Percentiles rank a stretch among this genome's conserved stretches.
Conservation (phyloP, 1,140 invertebrate genomes). For the Nautilus pompilius region DNA sequence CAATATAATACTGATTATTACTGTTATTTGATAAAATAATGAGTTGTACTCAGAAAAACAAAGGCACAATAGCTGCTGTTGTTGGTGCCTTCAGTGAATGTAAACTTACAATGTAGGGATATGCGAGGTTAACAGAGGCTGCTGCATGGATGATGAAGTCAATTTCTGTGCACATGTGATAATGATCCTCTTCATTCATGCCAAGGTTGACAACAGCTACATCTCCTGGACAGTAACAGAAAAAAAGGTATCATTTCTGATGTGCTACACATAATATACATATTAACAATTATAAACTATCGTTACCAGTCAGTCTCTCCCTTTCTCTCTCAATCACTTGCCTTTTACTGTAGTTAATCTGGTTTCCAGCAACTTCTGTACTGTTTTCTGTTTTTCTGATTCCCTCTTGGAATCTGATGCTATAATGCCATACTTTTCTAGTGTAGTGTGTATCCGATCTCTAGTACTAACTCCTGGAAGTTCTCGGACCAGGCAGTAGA, state of each 20-base stretch:
- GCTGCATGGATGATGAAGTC: conserved; percentile 61
- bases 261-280: too few relatives aligned
- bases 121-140: conserved; percentile 59
- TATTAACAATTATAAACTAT: too few relatives aligned
- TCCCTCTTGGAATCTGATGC: conserved; percentile 19
- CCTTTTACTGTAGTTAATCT: conserved; percentile 52
- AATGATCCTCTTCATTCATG: conserved; percentile 57
- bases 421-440: conserved; percentile 52
- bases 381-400: conserved; percentile 31
- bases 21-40: too few relatives aligned
- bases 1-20: too few relatives aligned
- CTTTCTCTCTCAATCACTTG: conserved; percentile 8
- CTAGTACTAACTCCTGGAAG: conserved; percentile 35
- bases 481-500: conserved; percentile 58
- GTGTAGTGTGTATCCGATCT: conserved; percentile 44
- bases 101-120: conserved; percentile 55
- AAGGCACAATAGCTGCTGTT: too few relatives aligned
- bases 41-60: too few relatives aligned
- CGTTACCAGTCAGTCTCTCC: not conserved
- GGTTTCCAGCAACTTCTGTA: conserved; percentile 31
- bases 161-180: conserved; percentile 56
- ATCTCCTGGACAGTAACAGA: conserved; percentile 46
- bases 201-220: conserved; percentile 58
- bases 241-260: not conserved
- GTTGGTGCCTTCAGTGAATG: too few relatives aligned